Evolutionary conservation across 2,797 vertebrate genomes (phyloP), one percentile per base, ranked within the genome.

Genomic region (Cyprinella venusta): DNA sequence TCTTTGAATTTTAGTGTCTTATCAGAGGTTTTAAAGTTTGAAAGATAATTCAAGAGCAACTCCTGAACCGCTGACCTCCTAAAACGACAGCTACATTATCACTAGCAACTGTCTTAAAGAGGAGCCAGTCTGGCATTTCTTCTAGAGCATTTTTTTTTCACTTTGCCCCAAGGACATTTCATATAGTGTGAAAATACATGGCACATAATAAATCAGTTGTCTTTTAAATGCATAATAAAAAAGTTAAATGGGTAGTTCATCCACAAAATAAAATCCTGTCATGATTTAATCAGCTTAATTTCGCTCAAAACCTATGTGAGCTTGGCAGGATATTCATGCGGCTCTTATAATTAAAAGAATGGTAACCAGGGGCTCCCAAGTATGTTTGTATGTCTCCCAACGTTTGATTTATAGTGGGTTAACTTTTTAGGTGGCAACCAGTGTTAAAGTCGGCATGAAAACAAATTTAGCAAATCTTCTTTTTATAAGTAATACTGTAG

Each of bases 181-280:
- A 67, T 80, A n/a, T 70, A 24, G 71, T 83, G 65, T 42, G 65
- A 69, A 83, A 85, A 80, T 76, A 54, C 52, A 69, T 45, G n/a
- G 36, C 8, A 75, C 13, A 38, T 13, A 38, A 76, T 76, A 63
- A 85, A 80, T 81, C 45, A 80, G 72, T 71, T 65, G 45, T 67
- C 48, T 83, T 78, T 33, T 19, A 61, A 78, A 70, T 59, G 64
- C 24, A 40, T 76, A 72, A 33, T 82, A 68, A 59, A 40, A 42
- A 3, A 13, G 33, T 69, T 13, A 64, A 78, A 65, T 48, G 21
- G 6, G 4, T 52, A 72, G 45, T 19, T 30, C 4, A 12, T 33
- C 6, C 26, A 10, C 33, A 33, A 72, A 72, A 21, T 0, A 21
- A 33, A 33, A 33, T 33, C 26, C 24, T 72, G 18, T 52, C 26